Percentiles rank a stretch among this genome's conserved stretches.
These are phyloP conservation scores for Lepidocyrtoides sp. DNA, from an alignment of 2,888 invertebrate species.

Conservation along the genomic window DNA sequence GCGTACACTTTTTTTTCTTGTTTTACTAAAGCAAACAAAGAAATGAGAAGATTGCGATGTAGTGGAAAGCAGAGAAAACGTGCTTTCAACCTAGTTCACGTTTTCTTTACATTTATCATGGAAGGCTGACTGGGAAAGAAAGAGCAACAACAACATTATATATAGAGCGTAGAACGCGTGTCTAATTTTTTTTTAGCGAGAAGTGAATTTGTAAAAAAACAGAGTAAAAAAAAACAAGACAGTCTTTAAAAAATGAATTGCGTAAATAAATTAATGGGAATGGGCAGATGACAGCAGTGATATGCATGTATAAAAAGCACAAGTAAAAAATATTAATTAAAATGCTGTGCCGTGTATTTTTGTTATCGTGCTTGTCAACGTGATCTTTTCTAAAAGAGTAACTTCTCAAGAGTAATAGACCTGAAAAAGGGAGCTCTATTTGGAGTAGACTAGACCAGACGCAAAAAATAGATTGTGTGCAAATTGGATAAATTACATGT, in stretches of 20 bases:
- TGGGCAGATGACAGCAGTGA: not conserved
- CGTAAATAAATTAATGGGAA: constrained; percentile 10
- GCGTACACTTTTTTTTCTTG: too few species aligned
- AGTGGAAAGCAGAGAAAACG: not conserved
- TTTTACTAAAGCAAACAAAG: not conserved
- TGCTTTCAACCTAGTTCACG: constrained; percentile 29
- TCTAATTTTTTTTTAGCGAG: not conserved
- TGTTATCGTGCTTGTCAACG: not conserved
- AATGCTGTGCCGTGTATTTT: not conserved
- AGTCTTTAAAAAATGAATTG: not conserved
- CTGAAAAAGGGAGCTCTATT: too few species aligned
- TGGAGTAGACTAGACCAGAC: too few species aligned
- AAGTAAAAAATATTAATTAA: constrained; percentile 1
- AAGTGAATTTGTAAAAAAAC: not conserved
- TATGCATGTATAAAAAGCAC: too few species aligned
- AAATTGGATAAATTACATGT: not conserved
- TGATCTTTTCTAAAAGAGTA: too few species aligned
- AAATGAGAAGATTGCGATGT: not conserved
- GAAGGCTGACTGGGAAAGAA: not conserved
- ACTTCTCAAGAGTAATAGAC: too few species aligned
- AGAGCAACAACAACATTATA: not conserved
- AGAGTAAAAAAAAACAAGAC: not conserved
- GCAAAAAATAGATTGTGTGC: not conserved
- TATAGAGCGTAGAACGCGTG: not conserved
- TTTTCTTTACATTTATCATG: constrained; percentile 52